Base-by-base conservation (phyloP, 2,888 invertebrate genomes). In the Ethmia dodecea region DNA sequence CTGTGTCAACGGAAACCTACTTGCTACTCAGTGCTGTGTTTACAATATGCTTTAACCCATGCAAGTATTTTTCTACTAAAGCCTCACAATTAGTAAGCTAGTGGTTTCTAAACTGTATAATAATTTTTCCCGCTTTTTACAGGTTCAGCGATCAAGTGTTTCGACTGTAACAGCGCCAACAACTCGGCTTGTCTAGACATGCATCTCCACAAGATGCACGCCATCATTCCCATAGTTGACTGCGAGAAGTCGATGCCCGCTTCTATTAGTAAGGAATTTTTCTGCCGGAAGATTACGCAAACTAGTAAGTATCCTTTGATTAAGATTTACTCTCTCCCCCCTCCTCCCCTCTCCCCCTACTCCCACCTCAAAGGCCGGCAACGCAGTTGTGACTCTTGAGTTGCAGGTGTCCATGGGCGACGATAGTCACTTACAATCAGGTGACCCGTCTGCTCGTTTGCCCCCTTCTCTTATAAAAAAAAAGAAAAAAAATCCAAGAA, bases 221-320 rank as follows among this genome's bases (percentile, higher is more conserved):
- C 64, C 11, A 75, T 88, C 16, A 38, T 75, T 1, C 73, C 72
- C 28, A 59, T 72, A 0, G 69, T 71, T 29, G 70, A 79, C 38
- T 89, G 89, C 28, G 43, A 50, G 1, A 55, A 50, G 20, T 26
- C 56, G 0, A 38, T 63, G 2, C 60, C 65, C 11, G 57, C 56
- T 18, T 48, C 62, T 13, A 45, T 68, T 26, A 68, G 66, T 37
- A 64, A 69, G 5, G 67, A 79, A 14, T 87, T 89, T 28, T 91
- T 92, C 72, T 94, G 93, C 61, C 81, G 93, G 35, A 93, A 93
- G 70, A 89, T 91, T 26, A 79, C 88, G 0, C 88, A 91, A 52
- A 89, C 87, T 49, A 88, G 93, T 89, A 65, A 76, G 84, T 22
- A 22, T n/a, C n/a, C n/a, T n/a, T n/a, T n/a, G n/a, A n/a, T n/a